Evolutionary conservation across 2,797 vertebrate species (phyloP), one percentile per base, ranked within the genome.

Genomic region (Cirrhinus molitorella): DNA sequence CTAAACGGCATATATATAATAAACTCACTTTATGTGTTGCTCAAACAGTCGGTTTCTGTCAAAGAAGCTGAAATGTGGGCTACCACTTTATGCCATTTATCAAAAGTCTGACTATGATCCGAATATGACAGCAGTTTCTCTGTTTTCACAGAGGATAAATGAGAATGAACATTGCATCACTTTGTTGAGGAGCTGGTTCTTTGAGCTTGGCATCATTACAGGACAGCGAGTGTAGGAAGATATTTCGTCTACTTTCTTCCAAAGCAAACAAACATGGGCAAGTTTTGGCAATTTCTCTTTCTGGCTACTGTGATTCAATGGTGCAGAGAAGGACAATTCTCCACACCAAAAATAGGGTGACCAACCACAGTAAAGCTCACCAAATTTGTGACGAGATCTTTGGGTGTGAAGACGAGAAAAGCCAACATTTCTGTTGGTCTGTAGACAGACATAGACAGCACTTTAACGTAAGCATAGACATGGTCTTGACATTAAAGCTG

Each of bases 301-400:
- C 45, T 85, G 84, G 57, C 71, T 85, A 70, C 71, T 51, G 43
- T 76, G 63, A 81, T 21, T 66, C 53, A 70, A 43, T n/a, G 12
- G 37, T 34, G 55, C 40, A 57, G 31, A 49, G 49, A 21, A 74
- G 45, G 11, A 37, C n/a, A 23, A 55, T n/a, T 65, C 40, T 63
- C 12, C 2, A 45, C n/a, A 9, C 34, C 19, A 45, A 43, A 47
- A 23, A 4, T 31, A 21, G 23, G 6, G 43, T 51, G 23, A 47
- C 17, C 49, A 59, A 83, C 43, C 9, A 17, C 28, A 59, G 13
- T 13, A 45, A 51, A n/a, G 51, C 21, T 68, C 34, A 75, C 23
- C 4, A 78, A 65, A 6, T 31, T 25, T 31, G 37, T 5, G 1
- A 45, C 12, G 1, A 28, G 55, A 76, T 45, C 5, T 45, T 16